These are phyloP conservation scores for Cryptoprocta ferox DNA, from an alignment of 2,797 vertebrate species.

Conservation along the genomic window DNA sequence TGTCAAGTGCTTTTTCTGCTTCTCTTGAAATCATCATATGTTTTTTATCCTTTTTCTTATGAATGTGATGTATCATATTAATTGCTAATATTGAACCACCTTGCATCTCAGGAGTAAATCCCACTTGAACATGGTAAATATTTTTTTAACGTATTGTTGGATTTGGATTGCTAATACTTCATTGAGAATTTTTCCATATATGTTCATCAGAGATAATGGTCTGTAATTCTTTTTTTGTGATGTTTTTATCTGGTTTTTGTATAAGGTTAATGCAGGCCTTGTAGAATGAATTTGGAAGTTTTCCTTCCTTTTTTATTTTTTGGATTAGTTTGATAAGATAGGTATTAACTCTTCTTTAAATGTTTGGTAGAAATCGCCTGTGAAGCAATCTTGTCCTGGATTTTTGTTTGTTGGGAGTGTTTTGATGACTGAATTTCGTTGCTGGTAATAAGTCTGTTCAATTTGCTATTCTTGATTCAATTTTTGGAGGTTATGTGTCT, in stretches of 20 bases:
- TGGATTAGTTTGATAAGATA: neutral
- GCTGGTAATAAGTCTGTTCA: neutral
- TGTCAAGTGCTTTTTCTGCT: neutral
- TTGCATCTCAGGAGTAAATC: neutral
- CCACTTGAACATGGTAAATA: neutral
- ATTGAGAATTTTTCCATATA: neutral
- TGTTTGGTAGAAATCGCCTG: neutral
- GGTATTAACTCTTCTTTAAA: neutral
- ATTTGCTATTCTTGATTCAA: neutral
- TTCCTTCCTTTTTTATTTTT: neutral
- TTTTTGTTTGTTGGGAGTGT: neutral
- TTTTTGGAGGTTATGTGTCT: neutral
- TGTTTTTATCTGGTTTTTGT: neutral
- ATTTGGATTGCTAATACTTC: neutral
- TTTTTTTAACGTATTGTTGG: neutral
- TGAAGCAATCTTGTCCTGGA: neutral
- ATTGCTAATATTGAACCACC: neutral
- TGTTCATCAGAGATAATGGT: neutral
- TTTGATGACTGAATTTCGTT: neutral
- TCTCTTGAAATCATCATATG: neutral
- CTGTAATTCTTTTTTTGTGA: neutral
- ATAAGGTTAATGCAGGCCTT: neutral
- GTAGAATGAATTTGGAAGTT: neutral
- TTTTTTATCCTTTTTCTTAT: neutral
- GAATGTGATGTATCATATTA: neutral